phyloP scores from a whole-genome alignment of 2,888 invertebrate genomes.

The Acanthosepion pharaonis region DNA sequence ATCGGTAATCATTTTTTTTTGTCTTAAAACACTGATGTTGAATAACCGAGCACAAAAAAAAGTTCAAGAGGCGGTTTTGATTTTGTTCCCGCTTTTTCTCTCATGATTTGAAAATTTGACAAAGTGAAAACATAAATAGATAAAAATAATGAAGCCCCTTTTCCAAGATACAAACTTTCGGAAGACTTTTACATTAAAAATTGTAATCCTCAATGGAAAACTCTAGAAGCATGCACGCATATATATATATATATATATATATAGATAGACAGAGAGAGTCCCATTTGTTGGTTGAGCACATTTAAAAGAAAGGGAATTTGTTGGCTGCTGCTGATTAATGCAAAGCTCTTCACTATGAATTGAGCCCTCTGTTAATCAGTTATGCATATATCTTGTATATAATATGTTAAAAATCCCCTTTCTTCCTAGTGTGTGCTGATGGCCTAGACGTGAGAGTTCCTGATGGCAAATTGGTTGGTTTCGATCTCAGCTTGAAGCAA shows the following conservation, averaged over 20 bases:
- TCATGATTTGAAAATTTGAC: neutral
- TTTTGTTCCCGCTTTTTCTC: neutral
- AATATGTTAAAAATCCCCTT: no score
- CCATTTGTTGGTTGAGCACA: no score
- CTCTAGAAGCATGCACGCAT: neutral
- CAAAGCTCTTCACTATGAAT: no score
- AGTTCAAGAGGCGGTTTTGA: neutral
- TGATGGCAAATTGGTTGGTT: no score
- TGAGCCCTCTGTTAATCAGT: no score
- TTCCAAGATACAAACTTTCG: neutral
- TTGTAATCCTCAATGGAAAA: neutral
- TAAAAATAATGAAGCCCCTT: neutral
- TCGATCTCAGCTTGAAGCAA: no score
- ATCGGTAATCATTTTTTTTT: neutral
- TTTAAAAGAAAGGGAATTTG: no score
- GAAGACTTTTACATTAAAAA: neutral
- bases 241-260: neutral
- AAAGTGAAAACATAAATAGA: neutral
- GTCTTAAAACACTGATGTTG: neutral
- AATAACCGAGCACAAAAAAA: neutral
- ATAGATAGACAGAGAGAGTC: neutral
- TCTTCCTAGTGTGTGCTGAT: no score
- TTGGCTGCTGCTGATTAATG: no score
- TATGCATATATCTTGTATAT: no score
- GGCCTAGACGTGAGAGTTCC: no score